Evolutionary conservation across 2,113 vertebrate species (phyloP).

Genomic region (Speoplatyrhinus poulsoni): DNA sequence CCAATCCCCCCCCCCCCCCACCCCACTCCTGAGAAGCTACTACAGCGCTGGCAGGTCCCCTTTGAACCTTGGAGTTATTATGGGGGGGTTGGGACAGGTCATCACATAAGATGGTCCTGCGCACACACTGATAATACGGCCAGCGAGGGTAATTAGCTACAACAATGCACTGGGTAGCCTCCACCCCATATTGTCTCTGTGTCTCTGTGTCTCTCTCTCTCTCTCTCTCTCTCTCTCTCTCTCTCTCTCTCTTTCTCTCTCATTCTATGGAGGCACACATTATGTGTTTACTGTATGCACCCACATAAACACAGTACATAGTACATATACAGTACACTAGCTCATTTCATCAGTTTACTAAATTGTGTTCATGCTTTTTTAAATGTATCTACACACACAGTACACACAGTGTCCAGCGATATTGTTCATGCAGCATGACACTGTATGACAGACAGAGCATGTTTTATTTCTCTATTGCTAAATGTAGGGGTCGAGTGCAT

Average conservation of each 20-base stretch:
- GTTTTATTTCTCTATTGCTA: background rate
- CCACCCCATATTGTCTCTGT: background rate
- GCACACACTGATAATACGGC: slow-evolving; percentile 62
- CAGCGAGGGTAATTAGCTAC: slow-evolving; percentile 64
- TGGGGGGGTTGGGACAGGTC: slow-evolving; percentile 57
- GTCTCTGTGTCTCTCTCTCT: slow-evolving; percentile 33
- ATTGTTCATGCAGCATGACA: background rate
- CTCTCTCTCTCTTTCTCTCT: slow-evolving; percentile 37
- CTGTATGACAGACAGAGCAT: background rate
- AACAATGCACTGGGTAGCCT: slow-evolving; percentile 29
- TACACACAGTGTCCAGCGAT: background rate
- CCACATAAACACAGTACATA: too few species aligned
- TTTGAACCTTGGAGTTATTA: slow-evolving; percentile 63
- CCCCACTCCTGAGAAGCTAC: slow-evolving; percentile 9
- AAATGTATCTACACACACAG: background rate
- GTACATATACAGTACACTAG: too few species aligned
- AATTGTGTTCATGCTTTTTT: too few species aligned
- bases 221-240: slow-evolving; percentile 34
- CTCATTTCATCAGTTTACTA: too few species aligned
- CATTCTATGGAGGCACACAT: background rate
- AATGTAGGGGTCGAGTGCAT: background rate
- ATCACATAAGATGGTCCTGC: slow-evolving; percentile 61
- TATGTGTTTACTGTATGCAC: background rate
- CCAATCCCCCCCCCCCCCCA: too few species aligned
- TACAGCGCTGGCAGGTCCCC: slow-evolving; percentile 48